Evolutionary conservation across 2,797 vertebrate genomes (phyloP).

Genomic region (Pangasius krempfi): DNA sequence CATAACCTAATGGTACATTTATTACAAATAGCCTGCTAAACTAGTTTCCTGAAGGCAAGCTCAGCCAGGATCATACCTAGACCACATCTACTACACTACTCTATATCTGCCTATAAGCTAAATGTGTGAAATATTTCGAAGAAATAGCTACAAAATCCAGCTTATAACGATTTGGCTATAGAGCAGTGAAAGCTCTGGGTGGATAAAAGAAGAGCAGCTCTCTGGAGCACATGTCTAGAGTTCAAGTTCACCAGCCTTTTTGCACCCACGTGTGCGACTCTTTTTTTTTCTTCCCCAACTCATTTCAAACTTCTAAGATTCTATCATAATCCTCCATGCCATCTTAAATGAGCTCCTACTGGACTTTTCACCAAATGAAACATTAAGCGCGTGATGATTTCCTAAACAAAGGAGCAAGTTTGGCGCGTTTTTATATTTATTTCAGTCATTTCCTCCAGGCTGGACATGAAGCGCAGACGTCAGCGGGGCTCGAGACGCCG

Average conservation of each 20-base stretch:
- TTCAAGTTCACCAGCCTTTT: slow-evolving; percentile 47
- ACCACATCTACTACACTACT: too few species aligned
- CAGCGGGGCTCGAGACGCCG: slow-evolving; percentile 59
- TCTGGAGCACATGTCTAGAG: slow-evolving; percentile 18
- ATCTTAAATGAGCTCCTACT: not conserved
- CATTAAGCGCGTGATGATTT: not conserved
- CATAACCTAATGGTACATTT: not conserved
- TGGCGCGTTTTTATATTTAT: not conserved
- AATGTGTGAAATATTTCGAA: not conserved
- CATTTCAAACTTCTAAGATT: slow-evolving; percentile 29
- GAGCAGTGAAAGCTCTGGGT: not conserved
- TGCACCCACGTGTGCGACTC: slow-evolving; percentile 61
- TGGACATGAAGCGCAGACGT: slow-evolving; percentile 76
- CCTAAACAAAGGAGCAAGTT: not conserved
- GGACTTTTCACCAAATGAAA: not conserved
- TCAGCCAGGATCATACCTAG: not conserved
- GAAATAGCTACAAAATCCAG: not conserved
- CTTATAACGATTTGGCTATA: not conserved
- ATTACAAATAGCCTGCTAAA: not conserved
- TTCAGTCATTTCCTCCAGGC: slow-evolving; percentile 68
- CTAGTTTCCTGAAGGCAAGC: not conserved
- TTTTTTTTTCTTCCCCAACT: slow-evolving; percentile 32
- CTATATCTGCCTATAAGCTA: not conserved
- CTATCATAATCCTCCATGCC: not conserved
- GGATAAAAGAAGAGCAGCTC: not conserved